A percentile compares a stretch with the other conserved stretches of the same genome.
Evolutionary conservation across 2,888 invertebrate genomes (phyloP).

Genomic region (Dromius quadrimaculatus): DNA sequence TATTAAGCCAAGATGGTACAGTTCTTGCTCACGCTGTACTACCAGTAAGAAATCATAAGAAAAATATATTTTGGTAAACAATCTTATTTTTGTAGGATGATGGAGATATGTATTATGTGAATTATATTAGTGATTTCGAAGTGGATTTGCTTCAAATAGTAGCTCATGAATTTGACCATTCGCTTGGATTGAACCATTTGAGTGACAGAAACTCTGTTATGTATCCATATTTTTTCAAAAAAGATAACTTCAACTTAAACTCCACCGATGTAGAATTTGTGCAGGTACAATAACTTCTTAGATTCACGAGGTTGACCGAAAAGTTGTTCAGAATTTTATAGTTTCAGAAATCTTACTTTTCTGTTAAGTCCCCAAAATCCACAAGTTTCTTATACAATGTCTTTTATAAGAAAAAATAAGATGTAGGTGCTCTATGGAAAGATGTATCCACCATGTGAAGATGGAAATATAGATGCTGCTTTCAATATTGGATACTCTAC

Average conservation of each 20-base stretch:
- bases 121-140: neutral
- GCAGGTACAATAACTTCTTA: neutral
- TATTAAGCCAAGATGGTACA: neutral
- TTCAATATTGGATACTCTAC: neutral
- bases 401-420: too few relatives aligned
- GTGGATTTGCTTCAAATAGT: conserved; percentile 53
- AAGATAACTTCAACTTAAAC: neutral
- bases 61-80: too few relatives aligned
- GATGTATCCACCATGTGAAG: neutral
- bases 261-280: neutral
- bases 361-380: too few relatives aligned
- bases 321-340: too few relatives aligned
- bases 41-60: conserved; percentile 10
- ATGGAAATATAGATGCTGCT: conserved; percentile 18
- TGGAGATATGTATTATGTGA: neutral
- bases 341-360: too few relatives aligned
- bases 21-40: neutral
- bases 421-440: conserved; percentile 8
- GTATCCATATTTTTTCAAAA: conserved; percentile 44
- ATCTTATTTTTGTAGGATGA: conserved; percentile 1
- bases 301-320: too few relatives aligned
- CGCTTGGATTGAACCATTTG: conserved; percentile 55
- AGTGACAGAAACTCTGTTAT: conserved; percentile 51
- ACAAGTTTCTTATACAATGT: too few relatives aligned
- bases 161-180: conserved; percentile 57